Percentiles rank a stretch among this genome's conserved stretches.
Conservation (phyloP, 2,797 vertebrate genomes). For the Luscinia luscinia region DNA sequence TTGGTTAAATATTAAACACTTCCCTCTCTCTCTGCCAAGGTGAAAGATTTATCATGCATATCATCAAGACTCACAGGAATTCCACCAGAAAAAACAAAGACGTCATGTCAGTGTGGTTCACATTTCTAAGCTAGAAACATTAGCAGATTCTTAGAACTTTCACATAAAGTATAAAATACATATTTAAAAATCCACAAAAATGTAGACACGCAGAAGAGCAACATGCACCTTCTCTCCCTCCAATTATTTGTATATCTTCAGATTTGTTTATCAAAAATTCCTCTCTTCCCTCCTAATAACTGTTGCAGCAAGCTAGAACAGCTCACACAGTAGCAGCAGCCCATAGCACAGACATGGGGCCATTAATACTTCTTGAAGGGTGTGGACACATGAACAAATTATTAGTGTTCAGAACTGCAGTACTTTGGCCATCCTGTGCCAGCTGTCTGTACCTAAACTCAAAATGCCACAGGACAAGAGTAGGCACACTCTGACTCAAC, state of each 20-base stretch:
- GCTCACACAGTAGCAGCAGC: background rate
- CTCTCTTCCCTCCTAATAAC: background rate
- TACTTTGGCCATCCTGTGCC: background rate
- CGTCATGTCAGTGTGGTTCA: background rate
- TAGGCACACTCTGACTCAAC: background rate
- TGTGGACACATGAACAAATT: background rate
- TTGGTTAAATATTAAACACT: constrained; percentile 64
- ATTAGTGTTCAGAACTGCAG: background rate
- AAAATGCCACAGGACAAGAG: background rate
- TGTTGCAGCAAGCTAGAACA: background rate
- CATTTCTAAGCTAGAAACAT: background rate
- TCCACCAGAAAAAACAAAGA: constrained; percentile 15
- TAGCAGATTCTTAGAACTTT: background rate
- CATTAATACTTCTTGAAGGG: background rate
- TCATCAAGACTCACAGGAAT: constrained; percentile 7
- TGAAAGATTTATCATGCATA: constrained; percentile 29
- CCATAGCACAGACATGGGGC: background rate
- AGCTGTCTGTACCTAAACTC: background rate
- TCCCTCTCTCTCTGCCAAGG: constrained; percentile 36
- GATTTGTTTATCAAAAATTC: background rate
- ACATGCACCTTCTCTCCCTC: background rate
- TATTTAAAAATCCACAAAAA: background rate
- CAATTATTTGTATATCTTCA: background rate
- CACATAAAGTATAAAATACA: background rate
- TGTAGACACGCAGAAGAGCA: background rate